Evolutionary conservation across 2,113 vertebrate species (phyloP).

Genomic region (Otocyon megalotis): DNA sequence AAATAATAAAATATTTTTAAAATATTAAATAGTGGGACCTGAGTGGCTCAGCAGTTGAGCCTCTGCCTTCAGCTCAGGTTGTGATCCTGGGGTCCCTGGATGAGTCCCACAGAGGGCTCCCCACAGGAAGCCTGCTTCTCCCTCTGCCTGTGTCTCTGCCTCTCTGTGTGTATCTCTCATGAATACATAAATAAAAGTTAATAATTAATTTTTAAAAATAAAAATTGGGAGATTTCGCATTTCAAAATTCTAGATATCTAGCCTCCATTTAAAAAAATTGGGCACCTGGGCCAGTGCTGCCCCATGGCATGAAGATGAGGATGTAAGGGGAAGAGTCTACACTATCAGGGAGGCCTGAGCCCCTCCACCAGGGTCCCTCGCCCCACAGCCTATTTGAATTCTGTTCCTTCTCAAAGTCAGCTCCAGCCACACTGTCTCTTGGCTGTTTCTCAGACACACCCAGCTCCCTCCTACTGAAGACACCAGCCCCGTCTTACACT

Average conservation of each 20-base stretch:
- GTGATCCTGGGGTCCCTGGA: no score
- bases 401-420: background rate
- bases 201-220: no score
- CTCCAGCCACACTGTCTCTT: background rate
- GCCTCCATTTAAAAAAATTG: background rate
- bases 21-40: no score
- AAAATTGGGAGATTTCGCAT: background rate
- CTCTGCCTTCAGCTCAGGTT: no score
- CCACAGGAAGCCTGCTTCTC: no score
- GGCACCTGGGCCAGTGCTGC: background rate
- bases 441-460: background rate
- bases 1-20: no score
- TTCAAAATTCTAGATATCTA: background rate
- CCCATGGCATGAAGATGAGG: background rate
- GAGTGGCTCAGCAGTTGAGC: no score
- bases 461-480: background rate
- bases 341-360: background rate
- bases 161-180: no score
- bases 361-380: background rate
- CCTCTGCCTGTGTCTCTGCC: no score
- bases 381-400: background rate
- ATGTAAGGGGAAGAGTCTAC: background rate
- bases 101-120: no score
- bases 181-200: no score
- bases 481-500: background rate